Evolutionary conservation across 1,140 invertebrate species (phyloP).

Genomic region (Drosophila arawakana): DNA sequence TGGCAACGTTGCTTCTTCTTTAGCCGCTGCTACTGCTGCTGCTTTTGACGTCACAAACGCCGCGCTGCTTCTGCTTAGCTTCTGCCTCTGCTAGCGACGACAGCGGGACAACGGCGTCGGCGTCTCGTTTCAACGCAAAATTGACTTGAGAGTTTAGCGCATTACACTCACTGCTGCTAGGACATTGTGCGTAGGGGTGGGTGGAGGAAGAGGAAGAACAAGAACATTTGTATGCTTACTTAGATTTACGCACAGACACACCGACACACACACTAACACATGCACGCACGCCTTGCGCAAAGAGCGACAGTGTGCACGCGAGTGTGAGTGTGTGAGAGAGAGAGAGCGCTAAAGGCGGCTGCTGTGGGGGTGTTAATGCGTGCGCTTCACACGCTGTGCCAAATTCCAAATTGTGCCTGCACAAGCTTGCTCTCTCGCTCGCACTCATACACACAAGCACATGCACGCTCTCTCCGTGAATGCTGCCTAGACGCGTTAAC

Average conservation of each 20-base stretch:
- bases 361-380: slow-evolving; percentile 67
- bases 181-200: neutral
- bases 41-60: slow-evolving; percentile 70
- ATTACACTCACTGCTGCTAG: slow-evolving; percentile 64
- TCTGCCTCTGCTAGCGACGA: slow-evolving; percentile 16
- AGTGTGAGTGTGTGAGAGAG: slow-evolving; percentile 3
- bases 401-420: slow-evolving; percentile 56
- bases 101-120: slow-evolving; percentile 14
- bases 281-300: neutral
- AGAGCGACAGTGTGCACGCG: slow-evolving; percentile 16
- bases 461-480: slow-evolving; percentile 12
- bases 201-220: slow-evolving; percentile 5
- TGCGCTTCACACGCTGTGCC: slow-evolving; percentile 63
- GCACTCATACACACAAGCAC: neutral
- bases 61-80: slow-evolving; percentile 37
- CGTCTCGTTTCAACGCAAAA: slow-evolving; percentile 52
- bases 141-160: slow-evolving; percentile 59
- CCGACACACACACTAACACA: slow-evolving; percentile 16
- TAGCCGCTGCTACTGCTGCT: slow-evolving; percentile 22
- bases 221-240: slow-evolving; percentile 31
- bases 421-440: slow-evolving; percentile 42
- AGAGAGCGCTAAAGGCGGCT: slow-evolving; percentile 13
- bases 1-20: slow-evolving; percentile 38
- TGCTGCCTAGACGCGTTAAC: slow-evolving; percentile 13
- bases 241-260: slow-evolving; percentile 31